These are phyloP conservation scores for Drosophila nr. perissopoda DNA, from an alignment of 2,888 invertebrate species.

Conservation along the genomic window DNA sequence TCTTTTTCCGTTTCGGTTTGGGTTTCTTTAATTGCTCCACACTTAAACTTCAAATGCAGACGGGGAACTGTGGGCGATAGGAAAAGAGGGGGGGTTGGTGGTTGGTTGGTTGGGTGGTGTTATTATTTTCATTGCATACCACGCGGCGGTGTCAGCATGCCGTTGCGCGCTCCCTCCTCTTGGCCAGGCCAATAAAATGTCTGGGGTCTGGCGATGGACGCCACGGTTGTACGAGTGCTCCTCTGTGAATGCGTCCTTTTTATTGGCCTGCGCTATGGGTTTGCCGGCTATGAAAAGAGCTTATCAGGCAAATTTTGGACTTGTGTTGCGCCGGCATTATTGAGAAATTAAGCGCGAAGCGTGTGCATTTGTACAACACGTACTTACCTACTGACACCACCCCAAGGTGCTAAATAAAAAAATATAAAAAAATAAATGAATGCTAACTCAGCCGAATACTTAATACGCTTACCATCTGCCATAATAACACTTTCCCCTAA, in stretches of 20 bases:
- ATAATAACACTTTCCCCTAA: background rate
- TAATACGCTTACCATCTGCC: too few species aligned
- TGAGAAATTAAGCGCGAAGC: conserved; percentile 71
- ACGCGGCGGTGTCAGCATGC: conserved; percentile 13
- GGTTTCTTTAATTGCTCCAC: conserved; percentile 70
- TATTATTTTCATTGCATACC: conserved; percentile 65
- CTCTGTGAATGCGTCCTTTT: conserved; percentile 6
- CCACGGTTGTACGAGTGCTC: background rate
- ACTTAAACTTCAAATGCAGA: conserved; percentile 62
- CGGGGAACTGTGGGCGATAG: conserved; percentile 9
- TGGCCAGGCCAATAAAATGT: conserved; percentile 64
- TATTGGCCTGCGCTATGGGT: conserved; percentile 21
- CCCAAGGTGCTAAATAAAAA: conserved; percentile 7
- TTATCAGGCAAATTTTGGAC: conserved; percentile 68
- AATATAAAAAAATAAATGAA: background rate
- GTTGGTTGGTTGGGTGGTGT: conserved; percentile 9
- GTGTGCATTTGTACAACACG: conserved; percentile 59
- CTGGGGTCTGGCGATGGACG: conserved; percentile 35
- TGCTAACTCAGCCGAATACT: background rate
- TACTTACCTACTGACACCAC: conserved; percentile 20
- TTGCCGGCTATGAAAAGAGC: conserved; percentile 48
- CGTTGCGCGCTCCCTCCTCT: conserved; percentile 20
- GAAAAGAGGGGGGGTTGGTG: background rate
- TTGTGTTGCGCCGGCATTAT: conserved; percentile 61
- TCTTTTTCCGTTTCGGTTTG: conserved; percentile 19